A percentile compares a stretch with the other conserved stretches of the same genome.
Evolutionary conservation across 2,113 vertebrate species (phyloP).

Genomic region (Chamaea fasciata): DNA sequence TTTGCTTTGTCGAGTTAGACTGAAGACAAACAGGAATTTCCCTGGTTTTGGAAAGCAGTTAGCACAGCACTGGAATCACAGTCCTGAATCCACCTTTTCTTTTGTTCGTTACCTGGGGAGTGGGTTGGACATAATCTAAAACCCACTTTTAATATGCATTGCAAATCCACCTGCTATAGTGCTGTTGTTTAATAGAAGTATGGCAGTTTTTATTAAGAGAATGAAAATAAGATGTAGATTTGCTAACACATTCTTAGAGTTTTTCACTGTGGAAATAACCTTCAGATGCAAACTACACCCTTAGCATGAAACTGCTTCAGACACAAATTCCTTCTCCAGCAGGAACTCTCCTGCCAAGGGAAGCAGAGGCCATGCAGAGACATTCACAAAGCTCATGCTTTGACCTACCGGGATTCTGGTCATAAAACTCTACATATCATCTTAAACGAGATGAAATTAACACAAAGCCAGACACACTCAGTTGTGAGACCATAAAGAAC

Average conservation of each 20-base stretch:
- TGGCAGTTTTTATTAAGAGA: neutral
- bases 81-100: neutral
- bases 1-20: neutral
- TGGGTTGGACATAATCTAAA: neutral
- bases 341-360: neutral
- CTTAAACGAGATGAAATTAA: neutral
- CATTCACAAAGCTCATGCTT: neutral
- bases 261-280: neutral
- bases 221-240: neutral
- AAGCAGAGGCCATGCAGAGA: neutral
- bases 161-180: neutral
- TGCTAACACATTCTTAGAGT: neutral
- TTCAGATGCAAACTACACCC: no score
- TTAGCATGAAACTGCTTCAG: no score
- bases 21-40: neutral
- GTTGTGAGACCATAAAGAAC: neutral
- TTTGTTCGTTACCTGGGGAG: no score
- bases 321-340: neutral
- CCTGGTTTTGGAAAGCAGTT: neutral
- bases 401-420: neutral
- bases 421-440: neutral
- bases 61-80: neutral
- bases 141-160: accelerated
- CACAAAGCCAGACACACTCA: neutral
- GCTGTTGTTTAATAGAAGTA: neutral